Conservation (phyloP, 2,888 invertebrate species). For the Stenurella melanura region DNA sequence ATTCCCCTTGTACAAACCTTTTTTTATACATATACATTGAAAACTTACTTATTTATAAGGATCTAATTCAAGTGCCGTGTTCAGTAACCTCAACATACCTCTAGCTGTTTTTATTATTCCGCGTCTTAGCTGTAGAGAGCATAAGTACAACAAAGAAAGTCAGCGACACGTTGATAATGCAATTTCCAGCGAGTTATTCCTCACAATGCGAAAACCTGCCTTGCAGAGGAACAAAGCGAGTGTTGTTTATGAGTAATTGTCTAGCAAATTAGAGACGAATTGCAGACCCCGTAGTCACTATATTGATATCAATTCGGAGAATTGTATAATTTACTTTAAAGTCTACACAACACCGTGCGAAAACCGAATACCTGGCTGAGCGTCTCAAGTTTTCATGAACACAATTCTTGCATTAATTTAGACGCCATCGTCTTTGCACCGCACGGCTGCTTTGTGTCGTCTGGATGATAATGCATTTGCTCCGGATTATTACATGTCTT, state of each 20-base stretch:
- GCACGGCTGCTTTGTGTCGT: constrained; percentile 18
- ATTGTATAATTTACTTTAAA: not conserved
- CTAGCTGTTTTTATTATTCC: not conserved
- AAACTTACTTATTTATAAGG: no score
- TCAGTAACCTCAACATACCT: no score
- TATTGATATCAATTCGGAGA: constrained; percentile 2
- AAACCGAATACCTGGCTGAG: not conserved
- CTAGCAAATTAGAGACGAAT: not conserved
- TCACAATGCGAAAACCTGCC: not conserved
- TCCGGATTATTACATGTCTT: constrained; percentile 31
- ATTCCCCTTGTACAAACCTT: no score
- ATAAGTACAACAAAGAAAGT: not conserved
- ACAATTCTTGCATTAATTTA: constrained; percentile 41
- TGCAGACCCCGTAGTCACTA: not conserved
- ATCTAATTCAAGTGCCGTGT: no score
- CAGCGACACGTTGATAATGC: not conserved
- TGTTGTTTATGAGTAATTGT: constrained; percentile 8
- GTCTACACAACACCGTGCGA: not conserved
- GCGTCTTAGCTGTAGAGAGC: not conserved
- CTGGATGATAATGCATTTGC: constrained; percentile 36
- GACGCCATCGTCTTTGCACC: constrained; percentile 22
- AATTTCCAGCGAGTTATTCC: not conserved
- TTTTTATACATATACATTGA: no score
- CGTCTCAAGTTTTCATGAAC: constrained; percentile 20
- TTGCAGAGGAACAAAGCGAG: constrained; percentile 8